Evolutionary conservation across 2,888 invertebrate genomes (phyloP).

Genomic region (Xestia sexstrigata): DNA sequence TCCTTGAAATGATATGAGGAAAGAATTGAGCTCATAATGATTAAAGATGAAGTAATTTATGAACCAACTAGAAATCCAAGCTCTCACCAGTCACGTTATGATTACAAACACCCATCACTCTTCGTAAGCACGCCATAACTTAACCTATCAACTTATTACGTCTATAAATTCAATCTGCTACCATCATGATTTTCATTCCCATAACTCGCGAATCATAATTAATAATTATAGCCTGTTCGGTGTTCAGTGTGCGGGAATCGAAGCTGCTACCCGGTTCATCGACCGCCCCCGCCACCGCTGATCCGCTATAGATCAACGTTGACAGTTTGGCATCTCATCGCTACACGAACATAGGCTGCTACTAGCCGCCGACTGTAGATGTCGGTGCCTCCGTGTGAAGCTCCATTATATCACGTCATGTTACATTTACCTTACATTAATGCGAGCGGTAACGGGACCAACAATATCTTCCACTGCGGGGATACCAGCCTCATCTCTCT

Average conservation of each 20-base stretch:
- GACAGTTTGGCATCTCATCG: slow-evolving; percentile 70
- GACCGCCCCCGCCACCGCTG: slow-evolving; percentile 59
- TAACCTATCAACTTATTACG: slow-evolving; percentile 46
- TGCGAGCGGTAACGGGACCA: not conserved
- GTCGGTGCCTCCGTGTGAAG: slow-evolving; percentile 53
- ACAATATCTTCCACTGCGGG: not conserved
- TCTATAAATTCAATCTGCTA: slow-evolving; percentile 61
- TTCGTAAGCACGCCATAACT: slow-evolving; percentile 48
- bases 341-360: slow-evolving; percentile 66
- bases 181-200: slow-evolving; percentile 64
- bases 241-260: slow-evolving; percentile 53
- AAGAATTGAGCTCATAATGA: not conserved
- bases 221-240: slow-evolving; percentile 58
- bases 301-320: slow-evolving; percentile 74
- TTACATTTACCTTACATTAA: not conserved
- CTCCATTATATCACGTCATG: slow-evolving; percentile 50
- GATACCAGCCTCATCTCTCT: not conserved
- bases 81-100: slow-evolving; percentile 16
- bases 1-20: no score
- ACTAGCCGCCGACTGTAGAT: slow-evolving; percentile 61
- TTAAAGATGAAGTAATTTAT: slow-evolving; percentile 28
- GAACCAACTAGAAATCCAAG: slow-evolving; percentile 13
- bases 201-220: slow-evolving; percentile 65
- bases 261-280: slow-evolving; percentile 63
- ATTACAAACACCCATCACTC: slow-evolving; percentile 41